Conservation (phyloP, 2,113 vertebrate genomes). For the Phylloscopus whistleri region DNA sequence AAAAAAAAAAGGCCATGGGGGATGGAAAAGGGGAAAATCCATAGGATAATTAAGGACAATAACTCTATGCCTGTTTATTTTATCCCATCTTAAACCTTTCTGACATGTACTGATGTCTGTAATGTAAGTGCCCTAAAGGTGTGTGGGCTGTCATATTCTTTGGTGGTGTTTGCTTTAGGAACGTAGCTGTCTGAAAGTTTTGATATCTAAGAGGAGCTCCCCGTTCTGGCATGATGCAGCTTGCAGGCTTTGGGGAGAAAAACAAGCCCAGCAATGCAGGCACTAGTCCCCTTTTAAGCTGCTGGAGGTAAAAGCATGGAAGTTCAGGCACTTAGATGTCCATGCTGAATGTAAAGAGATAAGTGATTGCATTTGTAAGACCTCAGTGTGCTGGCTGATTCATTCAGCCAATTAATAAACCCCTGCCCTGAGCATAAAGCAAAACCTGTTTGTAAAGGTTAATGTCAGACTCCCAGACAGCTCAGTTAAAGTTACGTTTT, state of each 20-base stretch:
- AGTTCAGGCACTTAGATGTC: conserved; percentile 28
- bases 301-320: conserved; percentile 24
- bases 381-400: conserved; percentile 23
- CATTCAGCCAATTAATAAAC: conserved; percentile 57
- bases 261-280: conserved; percentile 48
- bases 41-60: conserved; percentile 49
- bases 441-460: conserved; percentile 36
- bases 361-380: conserved; percentile 23
- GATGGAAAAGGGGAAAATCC: conserved; percentile 47
- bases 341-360: background rate
- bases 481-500: conserved; percentile 5
- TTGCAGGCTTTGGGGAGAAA: conserved; percentile 45
- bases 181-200: conserved; percentile 74
- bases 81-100: conserved; percentile 72
- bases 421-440: conserved; percentile 37
- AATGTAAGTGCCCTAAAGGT: conserved; percentile 75
- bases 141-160: conserved; percentile 73
- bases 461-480: background rate
- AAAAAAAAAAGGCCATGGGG: background rate
- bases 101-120: conserved; percentile 74
- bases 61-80: conserved; percentile 66
- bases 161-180: conserved; percentile 74
- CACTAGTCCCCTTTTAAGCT: conserved; percentile 60
- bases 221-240: conserved; percentile 70
- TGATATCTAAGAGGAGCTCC: conserved; percentile 63